Percentiles rank a stretch among this genome's conserved stretches.
phyloP scores from a whole-genome alignment of 2,888 invertebrate genomes.

The Lymantria monacha region DNA sequence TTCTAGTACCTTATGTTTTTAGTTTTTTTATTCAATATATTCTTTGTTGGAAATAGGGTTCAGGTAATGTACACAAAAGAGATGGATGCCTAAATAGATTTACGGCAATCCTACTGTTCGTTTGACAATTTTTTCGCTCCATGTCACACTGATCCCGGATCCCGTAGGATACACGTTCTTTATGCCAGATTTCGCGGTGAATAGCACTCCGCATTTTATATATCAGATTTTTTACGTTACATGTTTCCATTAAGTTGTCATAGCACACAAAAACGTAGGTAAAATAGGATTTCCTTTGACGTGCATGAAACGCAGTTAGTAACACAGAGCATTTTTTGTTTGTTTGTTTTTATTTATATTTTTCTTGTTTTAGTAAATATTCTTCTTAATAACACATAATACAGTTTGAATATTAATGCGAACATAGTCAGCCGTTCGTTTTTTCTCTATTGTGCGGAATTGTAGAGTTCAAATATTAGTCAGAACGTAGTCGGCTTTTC shows the following conservation, averaged over 20 bases:
- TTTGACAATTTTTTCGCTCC: constrained; percentile 21
- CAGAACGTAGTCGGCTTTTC: too few species aligned
- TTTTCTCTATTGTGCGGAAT: too few species aligned
- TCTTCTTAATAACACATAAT: too few species aligned
- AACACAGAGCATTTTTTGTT: too few species aligned
- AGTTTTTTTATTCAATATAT: background rate
- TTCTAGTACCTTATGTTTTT: background rate
- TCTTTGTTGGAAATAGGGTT: background rate
- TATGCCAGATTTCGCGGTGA: constrained; percentile 2
- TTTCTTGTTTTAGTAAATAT: too few species aligned
- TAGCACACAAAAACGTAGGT: background rate
- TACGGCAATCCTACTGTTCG: constrained; percentile 16
- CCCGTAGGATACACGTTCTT: constrained; percentile 3
- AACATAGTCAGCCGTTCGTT: too few species aligned
- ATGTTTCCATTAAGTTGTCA: constrained; percentile 1
- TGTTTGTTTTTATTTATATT: too few species aligned
- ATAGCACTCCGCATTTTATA: constrained; percentile 4
- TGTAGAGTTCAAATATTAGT: too few species aligned
- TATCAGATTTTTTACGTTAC: constrained; percentile 5
- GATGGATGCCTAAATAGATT: constrained; percentile 13
- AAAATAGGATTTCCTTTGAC: background rate
- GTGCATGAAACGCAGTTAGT: too few species aligned
- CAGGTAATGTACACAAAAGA: constrained; percentile 4
- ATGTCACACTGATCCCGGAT: constrained; percentile 12
- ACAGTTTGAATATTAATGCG: too few species aligned